Evolutionary conservation across 2,797 vertebrate species (phyloP).

Genomic region (Sebastes matsubarae): DNA sequence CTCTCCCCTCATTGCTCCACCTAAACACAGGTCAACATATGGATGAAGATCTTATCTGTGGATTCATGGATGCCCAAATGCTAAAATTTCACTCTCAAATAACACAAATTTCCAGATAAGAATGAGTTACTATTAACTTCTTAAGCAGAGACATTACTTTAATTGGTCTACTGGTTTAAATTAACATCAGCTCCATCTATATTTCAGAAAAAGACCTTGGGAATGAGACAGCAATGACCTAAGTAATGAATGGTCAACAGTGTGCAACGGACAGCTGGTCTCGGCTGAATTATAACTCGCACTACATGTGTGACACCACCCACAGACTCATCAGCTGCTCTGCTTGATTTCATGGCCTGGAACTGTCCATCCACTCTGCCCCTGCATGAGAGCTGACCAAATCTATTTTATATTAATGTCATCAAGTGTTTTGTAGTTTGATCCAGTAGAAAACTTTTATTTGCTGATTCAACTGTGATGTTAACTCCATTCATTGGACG

Average conservation of each 20-base stretch:
- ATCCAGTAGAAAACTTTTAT: not conserved
- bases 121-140: not conserved
- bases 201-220: not conserved
- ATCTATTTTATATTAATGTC: not conserved
- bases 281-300: slow-evolving; percentile 52
- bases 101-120: not conserved
- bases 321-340: slow-evolving; percentile 71
- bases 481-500: not conserved
- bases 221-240: slow-evolving; percentile 12
- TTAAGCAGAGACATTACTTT: not conserved
- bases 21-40: slow-evolving; percentile 34
- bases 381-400: not conserved
- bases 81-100: not conserved
- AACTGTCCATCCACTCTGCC: slow-evolving; percentile 8
- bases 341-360: slow-evolving; percentile 11
- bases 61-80: not conserved
- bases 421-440: not conserved
- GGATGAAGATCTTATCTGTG: not conserved
- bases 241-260: slow-evolving; percentile 21
- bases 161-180: not conserved
- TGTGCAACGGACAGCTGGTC: slow-evolving; percentile 57
- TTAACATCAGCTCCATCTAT: not conserved
- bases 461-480: not conserved
- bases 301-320: slow-evolving; percentile 70
- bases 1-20: slow-evolving; percentile 75